Conservation (phyloP, 2,113 vertebrate species). For the Artemisiospiza belli region DNA sequence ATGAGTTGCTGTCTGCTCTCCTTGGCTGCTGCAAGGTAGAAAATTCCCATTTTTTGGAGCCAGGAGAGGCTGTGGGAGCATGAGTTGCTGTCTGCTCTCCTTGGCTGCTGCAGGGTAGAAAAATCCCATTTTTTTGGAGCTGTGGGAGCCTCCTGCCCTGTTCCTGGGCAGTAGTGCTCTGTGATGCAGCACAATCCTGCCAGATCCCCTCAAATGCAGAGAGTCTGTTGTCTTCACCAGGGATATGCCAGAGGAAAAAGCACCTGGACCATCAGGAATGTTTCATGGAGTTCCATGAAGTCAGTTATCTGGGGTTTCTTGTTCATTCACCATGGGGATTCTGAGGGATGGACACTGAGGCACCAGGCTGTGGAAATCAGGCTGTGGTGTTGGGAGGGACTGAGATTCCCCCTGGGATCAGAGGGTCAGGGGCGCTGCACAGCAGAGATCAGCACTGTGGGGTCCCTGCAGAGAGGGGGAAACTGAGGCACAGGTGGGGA, state of each 20-base stretch:
- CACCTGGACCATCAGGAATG: background rate
- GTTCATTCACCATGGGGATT: accelerated
- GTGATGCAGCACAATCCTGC: background rate
- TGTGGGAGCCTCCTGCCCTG: background rate
- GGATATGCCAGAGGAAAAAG: background rate
- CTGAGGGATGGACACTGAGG: background rate
- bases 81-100: background rate
- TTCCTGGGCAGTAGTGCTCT: background rate
- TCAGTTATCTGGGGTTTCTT: background rate
- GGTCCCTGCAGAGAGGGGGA: background rate
- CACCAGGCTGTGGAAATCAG: background rate
- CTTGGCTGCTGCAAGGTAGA: background rate
- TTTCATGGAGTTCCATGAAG: accelerated
- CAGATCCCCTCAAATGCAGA: accelerated
- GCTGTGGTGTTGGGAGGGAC: background rate
- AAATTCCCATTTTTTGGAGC: background rate
- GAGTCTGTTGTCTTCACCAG: background rate
- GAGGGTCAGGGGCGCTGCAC: background rate
- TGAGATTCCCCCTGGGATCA: accelerated
- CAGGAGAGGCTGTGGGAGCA: background rate
- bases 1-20: background rate
- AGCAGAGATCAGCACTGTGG: background rate
- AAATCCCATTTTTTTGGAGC: background rate
- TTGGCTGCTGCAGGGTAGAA: background rate
- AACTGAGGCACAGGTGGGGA: background rate